These are phyloP conservation scores for Hesperia comma DNA, from an alignment of 2,888 invertebrate genomes.

Conservation along the genomic window DNA sequence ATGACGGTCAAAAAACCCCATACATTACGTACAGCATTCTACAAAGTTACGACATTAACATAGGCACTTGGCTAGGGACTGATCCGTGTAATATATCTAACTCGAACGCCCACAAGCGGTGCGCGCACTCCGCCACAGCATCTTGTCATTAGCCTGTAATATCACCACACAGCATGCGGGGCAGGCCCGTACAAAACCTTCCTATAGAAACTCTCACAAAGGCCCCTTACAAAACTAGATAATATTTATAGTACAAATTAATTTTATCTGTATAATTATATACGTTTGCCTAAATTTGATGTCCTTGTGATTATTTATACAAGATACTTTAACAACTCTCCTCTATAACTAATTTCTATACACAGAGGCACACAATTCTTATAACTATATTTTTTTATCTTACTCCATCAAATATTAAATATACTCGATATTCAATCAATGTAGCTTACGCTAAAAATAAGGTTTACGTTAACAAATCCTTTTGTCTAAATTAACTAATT, in stretches of 20 bases:
- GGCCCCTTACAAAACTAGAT: slow-evolving; percentile 72
- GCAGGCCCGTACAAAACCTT: slow-evolving; percentile 40
- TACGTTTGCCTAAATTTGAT: slow-evolving; percentile 42
- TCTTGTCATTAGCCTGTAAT: slow-evolving; percentile 64
- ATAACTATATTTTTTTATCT: slow-evolving; percentile 44
- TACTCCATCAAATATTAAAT: slow-evolving; percentile 16
- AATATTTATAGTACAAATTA: slow-evolving; percentile 54
- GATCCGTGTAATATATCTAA: neutral
- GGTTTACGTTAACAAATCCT: neutral
- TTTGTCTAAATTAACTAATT: slow-evolving; percentile 13
- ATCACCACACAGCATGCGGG: slow-evolving; percentile 71
- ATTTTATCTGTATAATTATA: slow-evolving; percentile 42
- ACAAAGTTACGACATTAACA: neutral
- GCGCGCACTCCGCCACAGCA: neutral
- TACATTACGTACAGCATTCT: too few species aligned
- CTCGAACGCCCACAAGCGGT: neutral
- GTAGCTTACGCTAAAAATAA: neutral
- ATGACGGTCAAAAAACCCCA: too few species aligned
- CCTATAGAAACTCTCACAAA: slow-evolving; percentile 53
- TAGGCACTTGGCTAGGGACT: slow-evolving; percentile 1
- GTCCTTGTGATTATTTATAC: slow-evolving; percentile 52
- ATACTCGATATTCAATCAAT: slow-evolving; percentile 10
- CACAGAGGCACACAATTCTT: slow-evolving; percentile 82
- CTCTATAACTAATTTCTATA: slow-evolving; percentile 69
- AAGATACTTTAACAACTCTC: slow-evolving; percentile 54